Evolutionary conservation across 1,140 invertebrate species (phyloP).

Genomic region (Ctenoplectra terminalis): DNA sequence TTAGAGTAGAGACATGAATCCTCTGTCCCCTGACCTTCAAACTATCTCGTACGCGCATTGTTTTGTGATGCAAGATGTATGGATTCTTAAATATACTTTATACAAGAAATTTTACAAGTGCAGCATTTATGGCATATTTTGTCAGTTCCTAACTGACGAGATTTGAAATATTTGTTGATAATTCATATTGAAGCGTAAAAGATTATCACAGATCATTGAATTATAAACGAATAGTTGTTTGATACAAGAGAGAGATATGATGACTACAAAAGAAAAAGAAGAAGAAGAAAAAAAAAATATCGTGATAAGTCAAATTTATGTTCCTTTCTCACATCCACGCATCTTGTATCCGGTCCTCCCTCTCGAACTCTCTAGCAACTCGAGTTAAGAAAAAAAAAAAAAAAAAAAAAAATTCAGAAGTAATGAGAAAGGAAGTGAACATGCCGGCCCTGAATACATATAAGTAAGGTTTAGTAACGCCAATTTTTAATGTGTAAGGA

Average conservation of each 20-base stretch:
- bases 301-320: conserved; percentile 19
- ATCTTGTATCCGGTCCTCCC: conserved; percentile 78
- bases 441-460: conserved; percentile 74
- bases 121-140: conserved; percentile 9
- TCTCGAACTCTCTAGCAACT: conserved; percentile 72
- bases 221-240: conserved; percentile 50
- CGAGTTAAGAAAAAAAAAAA: conserved; percentile 57
- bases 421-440: conserved; percentile 67
- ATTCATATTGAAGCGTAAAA: conserved; percentile 43
- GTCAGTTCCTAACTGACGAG: conserved; percentile 13
- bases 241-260: conserved; percentile 41
- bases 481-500: conserved; percentile 75
- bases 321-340: conserved; percentile 70
- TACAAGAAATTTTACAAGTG: conserved; percentile 10
- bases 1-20: conserved; percentile 73
- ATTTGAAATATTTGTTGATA: conserved; percentile 24
- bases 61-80: conserved; percentile 79
- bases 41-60: conserved; percentile 68
- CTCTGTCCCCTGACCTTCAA: conserved; percentile 71
- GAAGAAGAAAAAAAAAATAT: conserved; percentile 2
- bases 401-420: conserved; percentile 65
- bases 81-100: conserved; percentile 64
- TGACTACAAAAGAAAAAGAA: conserved; percentile 28
- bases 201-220: conserved; percentile 32
- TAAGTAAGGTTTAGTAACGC: conserved; percentile 74